These are phyloP conservation scores for Tragelaphus strepsiceros DNA, from an alignment of 2,113 vertebrate species.

Conservation along the genomic window DNA sequence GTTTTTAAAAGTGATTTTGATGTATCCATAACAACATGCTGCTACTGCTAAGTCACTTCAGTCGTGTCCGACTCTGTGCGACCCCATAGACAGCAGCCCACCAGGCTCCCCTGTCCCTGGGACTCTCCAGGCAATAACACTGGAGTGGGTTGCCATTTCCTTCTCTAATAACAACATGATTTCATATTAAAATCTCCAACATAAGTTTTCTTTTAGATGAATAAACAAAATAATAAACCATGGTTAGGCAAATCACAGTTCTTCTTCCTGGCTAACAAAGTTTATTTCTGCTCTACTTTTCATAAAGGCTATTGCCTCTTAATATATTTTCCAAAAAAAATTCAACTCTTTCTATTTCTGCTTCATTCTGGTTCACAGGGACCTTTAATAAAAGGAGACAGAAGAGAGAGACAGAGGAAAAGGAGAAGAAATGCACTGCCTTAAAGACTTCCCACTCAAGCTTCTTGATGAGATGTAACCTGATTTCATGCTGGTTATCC, in stretches of 20 bases:
- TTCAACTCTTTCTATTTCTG: background rate
- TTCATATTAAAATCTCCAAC: background rate
- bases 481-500: background rate
- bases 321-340: background rate
- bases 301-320: background rate
- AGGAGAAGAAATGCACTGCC: background rate
- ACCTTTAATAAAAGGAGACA: background rate
- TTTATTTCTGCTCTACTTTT: background rate
- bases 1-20: background rate
- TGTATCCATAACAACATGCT: too few species aligned
- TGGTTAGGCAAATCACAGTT: background rate
- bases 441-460: background rate
- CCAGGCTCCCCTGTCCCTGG: too few species aligned
- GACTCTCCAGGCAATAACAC: too few species aligned
- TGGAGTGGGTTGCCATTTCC: too few species aligned
- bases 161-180: background rate
- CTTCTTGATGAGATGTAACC: background rate
- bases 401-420: background rate
- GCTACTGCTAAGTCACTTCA: too few species aligned
- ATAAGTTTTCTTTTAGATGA: background rate
- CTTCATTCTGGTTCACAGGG: background rate
- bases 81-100: too few species aligned
- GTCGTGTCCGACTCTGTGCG: too few species aligned
- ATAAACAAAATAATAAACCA: background rate
- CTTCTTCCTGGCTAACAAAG: background rate